These are phyloP conservation scores for Drosophila bipectinata DNA, from an alignment of 1,140 invertebrate genomes.

Conservation along the genomic window DNA sequence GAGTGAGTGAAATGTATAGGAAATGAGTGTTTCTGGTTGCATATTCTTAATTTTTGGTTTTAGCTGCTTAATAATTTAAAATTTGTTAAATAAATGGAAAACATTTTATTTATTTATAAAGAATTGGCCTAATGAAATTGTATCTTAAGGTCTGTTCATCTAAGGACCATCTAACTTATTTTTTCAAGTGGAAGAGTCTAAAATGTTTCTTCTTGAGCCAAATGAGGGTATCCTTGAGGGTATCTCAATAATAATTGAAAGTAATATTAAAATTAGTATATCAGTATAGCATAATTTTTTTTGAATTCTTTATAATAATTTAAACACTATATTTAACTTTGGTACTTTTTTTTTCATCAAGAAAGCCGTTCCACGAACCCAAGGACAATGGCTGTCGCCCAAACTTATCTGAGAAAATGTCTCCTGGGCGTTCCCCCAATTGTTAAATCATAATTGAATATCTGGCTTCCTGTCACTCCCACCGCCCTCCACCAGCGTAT, in stretches of 20 bases:
- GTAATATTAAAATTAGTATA: too few relatives aligned
- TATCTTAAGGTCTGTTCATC: too few relatives aligned
- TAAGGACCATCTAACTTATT: too few relatives aligned
- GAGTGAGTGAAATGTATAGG: constrained; percentile 11
- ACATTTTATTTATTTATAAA: too few relatives aligned
- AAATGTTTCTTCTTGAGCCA: too few relatives aligned
- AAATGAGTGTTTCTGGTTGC: not conserved
- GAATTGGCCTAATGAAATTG: too few relatives aligned
- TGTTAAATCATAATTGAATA: constrained; percentile 79
- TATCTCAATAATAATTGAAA: too few relatives aligned
- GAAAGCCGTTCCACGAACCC: not conserved
- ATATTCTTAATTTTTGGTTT: not conserved
- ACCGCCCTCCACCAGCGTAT: constrained; percentile 39
- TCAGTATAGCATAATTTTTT: too few relatives aligned
- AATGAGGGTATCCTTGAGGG: too few relatives aligned
- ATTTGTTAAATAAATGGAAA: too few relatives aligned
- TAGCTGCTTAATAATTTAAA: not conserved
- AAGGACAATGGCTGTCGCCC: constrained; percentile 7
- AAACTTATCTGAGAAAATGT: constrained; percentile 69
- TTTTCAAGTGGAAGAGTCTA: too few relatives aligned
- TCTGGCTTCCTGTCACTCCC: constrained; percentile 65
- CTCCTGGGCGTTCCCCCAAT: constrained; percentile 51
- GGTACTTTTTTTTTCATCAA: not conserved
- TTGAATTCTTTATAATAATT: too few relatives aligned
- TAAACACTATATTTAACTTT: not conserved